phyloP scores from a whole-genome alignment of 2,797 vertebrate genomes.

The Knipowitschia caucasica region DNA sequence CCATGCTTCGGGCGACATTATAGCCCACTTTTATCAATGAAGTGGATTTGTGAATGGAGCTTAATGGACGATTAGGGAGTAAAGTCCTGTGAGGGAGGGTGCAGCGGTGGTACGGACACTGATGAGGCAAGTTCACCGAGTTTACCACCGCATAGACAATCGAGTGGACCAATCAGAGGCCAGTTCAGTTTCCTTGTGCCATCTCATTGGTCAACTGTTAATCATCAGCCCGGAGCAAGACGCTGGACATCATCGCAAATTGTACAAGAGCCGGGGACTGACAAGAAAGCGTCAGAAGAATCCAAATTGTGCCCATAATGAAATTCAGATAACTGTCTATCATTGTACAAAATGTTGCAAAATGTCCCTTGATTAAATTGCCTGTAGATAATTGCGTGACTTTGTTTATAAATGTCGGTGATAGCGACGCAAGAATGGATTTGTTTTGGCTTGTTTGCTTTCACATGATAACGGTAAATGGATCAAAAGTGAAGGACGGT shows the following conservation, averaged over 20 bases:
- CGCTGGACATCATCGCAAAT: neutral
- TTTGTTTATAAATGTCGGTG: neutral
- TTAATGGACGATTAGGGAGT: conserved; percentile 23
- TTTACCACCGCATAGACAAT: conserved; percentile 32
- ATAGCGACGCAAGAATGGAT: conserved; percentile 14
- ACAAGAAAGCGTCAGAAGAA: too few relatives aligned
- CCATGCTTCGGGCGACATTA: too few relatives aligned
- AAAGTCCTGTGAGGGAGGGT: conserved; percentile 12
- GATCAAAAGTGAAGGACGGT: conserved; percentile 7
- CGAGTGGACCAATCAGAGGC: conserved; percentile 26
- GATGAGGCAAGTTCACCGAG: conserved; percentile 43
- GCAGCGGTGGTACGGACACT: conserved; percentile 14
- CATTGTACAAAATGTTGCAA: too few relatives aligned
- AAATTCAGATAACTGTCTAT: neutral
- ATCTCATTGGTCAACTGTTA: conserved; percentile 42
- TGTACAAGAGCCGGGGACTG: too few relatives aligned
- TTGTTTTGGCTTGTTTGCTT: conserved; percentile 3
- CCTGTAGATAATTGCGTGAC: neutral
- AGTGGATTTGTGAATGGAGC: conserved; percentile 59
- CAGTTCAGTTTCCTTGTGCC: conserved; percentile 20
- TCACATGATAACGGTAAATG: conserved; percentile 14
- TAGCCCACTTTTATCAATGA: conserved; percentile 39
- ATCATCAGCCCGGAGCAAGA: conserved; percentile 39
- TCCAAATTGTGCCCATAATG: too few relatives aligned
- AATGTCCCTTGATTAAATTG: neutral